Evolutionary conservation across 2,113 vertebrate genomes (phyloP), one percentile per base, ranked within the genome.

Genomic region (Pongo abelii): DNA sequence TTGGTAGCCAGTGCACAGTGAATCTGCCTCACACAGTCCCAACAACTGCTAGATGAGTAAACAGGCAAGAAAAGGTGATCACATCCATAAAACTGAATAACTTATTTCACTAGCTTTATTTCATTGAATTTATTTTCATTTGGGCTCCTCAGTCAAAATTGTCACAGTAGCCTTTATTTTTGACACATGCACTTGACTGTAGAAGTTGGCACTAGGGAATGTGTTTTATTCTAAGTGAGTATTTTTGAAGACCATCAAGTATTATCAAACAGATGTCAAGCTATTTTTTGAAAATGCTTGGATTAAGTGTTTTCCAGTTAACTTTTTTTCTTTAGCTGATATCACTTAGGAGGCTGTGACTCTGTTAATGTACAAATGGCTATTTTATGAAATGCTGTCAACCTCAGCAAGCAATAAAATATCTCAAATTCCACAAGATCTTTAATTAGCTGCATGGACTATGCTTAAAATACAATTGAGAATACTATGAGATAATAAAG

Each of bases 111-210:
- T 46, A 64, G 70, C 22, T 89, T 88, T 85, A 70, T 92, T 91
- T 95, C 3, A 46, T n/a, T 89, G 61, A 93, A 48, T 64, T 72
- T 17, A 64, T 78, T 92, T 97, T 95, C 30, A 79, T 78, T 92
- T 94, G 61, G 2, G 23, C 52, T 84, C 0, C 7, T 11, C 6
- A 91, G 40, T 94, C 27, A 92, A 92, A 87, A 79, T 57, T 5
- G 38, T 90, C 38, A 92, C 3, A 23, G 5, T 50, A 85, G 3
- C 7, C 16, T 88, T 94, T 70, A 61, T 79, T 2, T 84, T 67
- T 93, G n/a, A 84, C 25, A 70, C 18, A 84, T 69, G 7, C 18
- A 46, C 59, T 88, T 57, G 16, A 84, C 22, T 87, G 14, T 30
- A 69, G 20, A 87, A 79, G 35, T 30, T 32, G 32, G 9, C 14